Evolutionary conservation across 2,797 vertebrate genomes (phyloP).

Genomic region (Phalloptychus januarius): DNA sequence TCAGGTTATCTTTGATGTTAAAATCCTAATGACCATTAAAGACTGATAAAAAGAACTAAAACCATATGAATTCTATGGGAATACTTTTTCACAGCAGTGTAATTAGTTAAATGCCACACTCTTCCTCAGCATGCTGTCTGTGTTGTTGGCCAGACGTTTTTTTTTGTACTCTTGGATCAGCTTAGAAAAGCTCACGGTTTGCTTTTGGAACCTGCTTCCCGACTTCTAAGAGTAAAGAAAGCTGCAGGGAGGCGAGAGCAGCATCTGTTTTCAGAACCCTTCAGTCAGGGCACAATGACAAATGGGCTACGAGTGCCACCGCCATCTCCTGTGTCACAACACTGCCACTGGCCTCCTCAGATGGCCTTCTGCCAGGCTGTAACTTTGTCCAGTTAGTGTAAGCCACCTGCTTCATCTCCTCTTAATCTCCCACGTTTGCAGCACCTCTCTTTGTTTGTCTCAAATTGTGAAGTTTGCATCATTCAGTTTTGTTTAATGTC

Average conservation of each 20-base stretch:
- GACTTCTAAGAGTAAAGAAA: constrained; percentile 8
- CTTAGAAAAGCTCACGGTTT: neutral
- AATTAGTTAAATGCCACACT: neutral
- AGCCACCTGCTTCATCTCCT: constrained; percentile 41
- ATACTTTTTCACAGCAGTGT: neutral
- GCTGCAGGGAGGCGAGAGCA: constrained; percentile 16
- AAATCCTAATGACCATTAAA: neutral
- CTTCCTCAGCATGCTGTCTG: neutral
- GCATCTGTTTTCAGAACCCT: constrained; percentile 32
- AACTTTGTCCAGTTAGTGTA: constrained; percentile 55
- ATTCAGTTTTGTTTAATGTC: constrained; percentile 3
- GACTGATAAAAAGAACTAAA: neutral
- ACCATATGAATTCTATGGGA: neutral
- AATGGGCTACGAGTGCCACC: constrained; percentile 59
- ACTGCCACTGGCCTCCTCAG: constrained; percentile 45
- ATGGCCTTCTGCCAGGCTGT: constrained; percentile 47
- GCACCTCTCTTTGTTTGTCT: constrained; percentile 20
- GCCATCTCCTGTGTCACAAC: constrained; percentile 53
- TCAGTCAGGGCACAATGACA: constrained; percentile 42
- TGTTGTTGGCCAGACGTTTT: neutral
- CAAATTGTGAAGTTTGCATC: neutral
- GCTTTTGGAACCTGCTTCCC: constrained; percentile 2
- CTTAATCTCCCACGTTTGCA: constrained; percentile 30
- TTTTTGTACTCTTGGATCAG: constrained; percentile 1
- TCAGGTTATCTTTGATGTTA: neutral